phyloP scores from a whole-genome alignment of 2,888 invertebrate species.

The Allolobophora icterica region DNA sequence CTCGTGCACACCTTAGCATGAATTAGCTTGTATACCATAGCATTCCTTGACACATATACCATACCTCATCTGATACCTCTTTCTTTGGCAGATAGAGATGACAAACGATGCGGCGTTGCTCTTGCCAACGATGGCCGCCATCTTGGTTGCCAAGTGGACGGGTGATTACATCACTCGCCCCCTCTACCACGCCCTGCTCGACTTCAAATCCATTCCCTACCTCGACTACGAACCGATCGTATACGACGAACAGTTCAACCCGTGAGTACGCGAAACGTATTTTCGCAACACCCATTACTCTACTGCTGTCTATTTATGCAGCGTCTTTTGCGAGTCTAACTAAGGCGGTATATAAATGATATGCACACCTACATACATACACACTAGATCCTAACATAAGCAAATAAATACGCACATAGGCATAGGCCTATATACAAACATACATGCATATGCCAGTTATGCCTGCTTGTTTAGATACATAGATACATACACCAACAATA shows the following conservation, averaged over 20 bases:
- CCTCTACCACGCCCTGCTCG: slow-evolving; percentile 49
- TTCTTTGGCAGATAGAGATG: slow-evolving; percentile 48
- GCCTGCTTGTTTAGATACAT: too few relatives aligned
- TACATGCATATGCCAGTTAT: too few relatives aligned
- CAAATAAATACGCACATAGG: too few relatives aligned
- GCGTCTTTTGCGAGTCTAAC: too few relatives aligned
- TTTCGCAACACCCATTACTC: not conserved
- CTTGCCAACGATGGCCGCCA: slow-evolving; percentile 46
- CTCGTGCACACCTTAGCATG: too few relatives aligned
- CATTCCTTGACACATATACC: not conserved
- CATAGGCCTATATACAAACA: too few relatives aligned
- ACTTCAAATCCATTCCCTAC: slow-evolving; percentile 47
- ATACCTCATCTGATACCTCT: not conserved
- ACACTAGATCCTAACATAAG: too few relatives aligned
- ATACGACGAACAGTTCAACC: slow-evolving; percentile 21
- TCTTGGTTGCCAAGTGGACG: slow-evolving; percentile 47
- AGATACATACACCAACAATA: too few relatives aligned
- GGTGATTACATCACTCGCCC: slow-evolving; percentile 48
- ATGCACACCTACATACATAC: too few relatives aligned
- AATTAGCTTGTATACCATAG: too few relatives aligned
- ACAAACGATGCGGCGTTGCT: slow-evolving; percentile 47
- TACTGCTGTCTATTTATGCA: not conserved
- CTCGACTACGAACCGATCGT: slow-evolving; percentile 46
- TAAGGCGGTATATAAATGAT: too few relatives aligned
- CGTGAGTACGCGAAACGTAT: not conserved